These are phyloP conservation scores for Clunio marinus DNA, from an alignment of 2,888 invertebrate species.

Conservation along the genomic window DNA sequence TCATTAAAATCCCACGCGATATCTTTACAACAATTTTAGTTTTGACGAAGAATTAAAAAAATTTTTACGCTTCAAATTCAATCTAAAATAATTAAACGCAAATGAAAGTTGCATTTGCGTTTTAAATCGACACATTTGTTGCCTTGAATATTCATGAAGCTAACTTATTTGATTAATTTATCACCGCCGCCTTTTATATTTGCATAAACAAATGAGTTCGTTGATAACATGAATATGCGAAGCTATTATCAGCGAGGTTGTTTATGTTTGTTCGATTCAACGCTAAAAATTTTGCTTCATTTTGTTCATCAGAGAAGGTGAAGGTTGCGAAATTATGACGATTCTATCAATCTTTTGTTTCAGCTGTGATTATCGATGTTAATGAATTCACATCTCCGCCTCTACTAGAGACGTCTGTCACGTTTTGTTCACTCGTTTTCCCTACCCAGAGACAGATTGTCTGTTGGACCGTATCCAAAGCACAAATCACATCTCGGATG, in stretches of 20 bases:
- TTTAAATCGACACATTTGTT: too few relatives aligned
- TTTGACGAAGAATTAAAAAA: too few relatives aligned
- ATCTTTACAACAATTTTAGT: too few relatives aligned
- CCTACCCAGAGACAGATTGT: background rate
- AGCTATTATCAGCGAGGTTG: slow-evolving; percentile 4
- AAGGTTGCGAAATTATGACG: background rate
- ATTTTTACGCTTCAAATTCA: too few relatives aligned
- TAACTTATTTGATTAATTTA: background rate
- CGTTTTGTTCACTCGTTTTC: background rate
- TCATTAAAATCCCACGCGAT: slow-evolving; percentile 1
- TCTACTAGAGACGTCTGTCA: background rate
- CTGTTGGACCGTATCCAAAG: slow-evolving; percentile 18
- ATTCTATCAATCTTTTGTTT: slow-evolving; percentile 7
- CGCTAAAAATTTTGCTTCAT: slow-evolving; percentile 4
- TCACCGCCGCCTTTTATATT: slow-evolving; percentile 8
- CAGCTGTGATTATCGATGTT: background rate
- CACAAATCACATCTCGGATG: background rate
- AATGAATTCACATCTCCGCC: background rate
- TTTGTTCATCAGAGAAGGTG: background rate
- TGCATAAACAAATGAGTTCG: slow-evolving; percentile 11
- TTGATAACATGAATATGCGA: slow-evolving; percentile 3
- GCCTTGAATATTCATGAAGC: background rate
- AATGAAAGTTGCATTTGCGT: too few relatives aligned
- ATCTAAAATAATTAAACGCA: too few relatives aligned
- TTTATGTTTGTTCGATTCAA: background rate